Evolutionary conservation across 2,888 invertebrate genomes (phyloP).

Genomic region (Psylliodes chrysocephalus): DNA sequence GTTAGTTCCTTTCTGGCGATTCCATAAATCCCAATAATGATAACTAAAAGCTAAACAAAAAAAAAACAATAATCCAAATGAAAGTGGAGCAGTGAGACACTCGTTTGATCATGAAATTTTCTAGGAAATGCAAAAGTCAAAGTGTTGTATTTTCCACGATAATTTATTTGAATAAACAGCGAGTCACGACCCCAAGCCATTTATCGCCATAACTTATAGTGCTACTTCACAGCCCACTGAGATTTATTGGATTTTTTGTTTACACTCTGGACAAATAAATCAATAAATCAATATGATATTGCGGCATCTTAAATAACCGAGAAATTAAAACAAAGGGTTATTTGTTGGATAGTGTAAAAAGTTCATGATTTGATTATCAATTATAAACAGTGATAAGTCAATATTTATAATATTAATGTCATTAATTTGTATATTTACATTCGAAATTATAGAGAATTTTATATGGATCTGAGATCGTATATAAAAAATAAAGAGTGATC

Average conservation of each 20-base stretch:
- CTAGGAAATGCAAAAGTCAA: slow-evolving; percentile 33
- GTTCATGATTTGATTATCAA: not conserved
- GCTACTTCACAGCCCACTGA: slow-evolving; percentile 17
- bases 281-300: slow-evolving; percentile 28
- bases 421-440: no score
- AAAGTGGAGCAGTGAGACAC: slow-evolving; percentile 24
- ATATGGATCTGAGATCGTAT: no score
- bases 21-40: no score
- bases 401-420: no score
- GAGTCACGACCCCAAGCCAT: slow-evolving; percentile 40
- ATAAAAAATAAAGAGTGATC: no score
- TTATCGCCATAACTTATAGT: slow-evolving; percentile 22
- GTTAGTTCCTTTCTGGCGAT: no score
- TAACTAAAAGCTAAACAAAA: no score
- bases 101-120: slow-evolving; percentile 37
- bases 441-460: no score
- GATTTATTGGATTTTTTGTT: slow-evolving; percentile 25
- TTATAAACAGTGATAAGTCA: not conserved
- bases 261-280: slow-evolving; percentile 21
- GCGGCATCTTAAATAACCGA: slow-evolving; percentile 9
- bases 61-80: no score
- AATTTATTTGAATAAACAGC: slow-evolving; percentile 37
- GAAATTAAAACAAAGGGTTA: slow-evolving; percentile 1
- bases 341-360: not conserved
- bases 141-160: slow-evolving; percentile 24